Evolutionary conservation across 1,140 invertebrate species (phyloP), one percentile per base, ranked within the genome.

Genomic region (Harlomillsia oculata): DNA sequence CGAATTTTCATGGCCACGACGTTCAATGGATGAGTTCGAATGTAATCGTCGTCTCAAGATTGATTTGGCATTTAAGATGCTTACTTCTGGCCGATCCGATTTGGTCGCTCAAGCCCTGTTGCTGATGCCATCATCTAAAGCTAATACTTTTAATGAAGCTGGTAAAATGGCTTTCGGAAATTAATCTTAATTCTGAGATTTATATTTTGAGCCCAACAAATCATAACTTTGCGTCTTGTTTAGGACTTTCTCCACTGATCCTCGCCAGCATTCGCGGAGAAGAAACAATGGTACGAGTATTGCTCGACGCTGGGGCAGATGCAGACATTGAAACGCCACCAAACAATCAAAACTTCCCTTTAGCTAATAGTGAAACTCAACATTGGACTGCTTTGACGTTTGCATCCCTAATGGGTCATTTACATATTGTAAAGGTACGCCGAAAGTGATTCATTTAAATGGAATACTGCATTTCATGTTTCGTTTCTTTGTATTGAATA

Each of bases 341-440:
- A n/a, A 69, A 71, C 40, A 61, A 56, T 45, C 63, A 28, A 41
- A 60, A 8, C 65, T 70, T 57, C 52, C 72, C 65, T 54, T 45
- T 67, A 54, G 74, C 81, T 6, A 83, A 81, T 66, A 77, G 80
- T 16, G 84, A 84, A 66, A 85, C 80, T 0, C 84, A 86, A 65
- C 81, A 84, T 65, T 89, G 82, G 83, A 87, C 82, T 4, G 81
- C 85, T 0, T 69, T 87, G 3, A 84, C 82, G 6, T 86, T 84
- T 63, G 78, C 83, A 0, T 76, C 80, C 20, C 69, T 81, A 34
- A 69, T 79, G 18, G 78, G 78, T 2, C 77, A 81, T 23, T 36
- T 46, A 5, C 43, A 45, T 53, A 59, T 65, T 39, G 56, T 65
- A 3, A 70, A 70, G 53, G 68, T 69, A 67, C 44, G 54, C 32